Conservation (phyloP, 2,113 vertebrate species). For the Gracilinanus agilis region DNA sequence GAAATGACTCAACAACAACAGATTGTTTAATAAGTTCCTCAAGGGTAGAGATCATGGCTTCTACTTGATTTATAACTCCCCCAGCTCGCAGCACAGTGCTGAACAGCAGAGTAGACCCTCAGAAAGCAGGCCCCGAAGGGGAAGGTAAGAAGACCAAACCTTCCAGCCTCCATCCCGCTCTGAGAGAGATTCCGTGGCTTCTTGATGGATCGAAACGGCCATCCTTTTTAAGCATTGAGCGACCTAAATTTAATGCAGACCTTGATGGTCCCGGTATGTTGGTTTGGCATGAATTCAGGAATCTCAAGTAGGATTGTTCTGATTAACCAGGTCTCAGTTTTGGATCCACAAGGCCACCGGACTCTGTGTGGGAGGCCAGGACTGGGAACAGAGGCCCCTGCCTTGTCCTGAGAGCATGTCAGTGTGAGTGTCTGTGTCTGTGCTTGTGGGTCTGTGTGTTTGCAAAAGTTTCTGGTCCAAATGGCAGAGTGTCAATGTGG, state of each 20-base stretch:
- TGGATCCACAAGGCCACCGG: neutral
- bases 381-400: neutral
- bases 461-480: neutral
- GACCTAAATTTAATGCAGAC: neutral
- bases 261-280: no score
- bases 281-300: neutral
- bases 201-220: neutral
- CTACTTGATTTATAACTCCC: neutral
- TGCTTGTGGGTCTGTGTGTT: neutral
- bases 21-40: neutral
- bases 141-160: neutral
- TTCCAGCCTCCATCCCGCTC: neutral
- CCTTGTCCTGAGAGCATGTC: neutral
- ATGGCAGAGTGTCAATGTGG: neutral
- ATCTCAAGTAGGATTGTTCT: neutral
- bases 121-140: neutral
- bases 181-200: neutral
- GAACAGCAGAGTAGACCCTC: neutral
- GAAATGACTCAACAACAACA: no score
- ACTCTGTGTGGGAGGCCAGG: no score
- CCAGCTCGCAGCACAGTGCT: neutral
- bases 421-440: no score
- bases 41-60: no score
- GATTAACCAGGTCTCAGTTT: neutral
- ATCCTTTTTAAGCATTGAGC: neutral